Conservation (phyloP, 2,888 invertebrate genomes). For the Dicyrtoma fusca region DNA sequence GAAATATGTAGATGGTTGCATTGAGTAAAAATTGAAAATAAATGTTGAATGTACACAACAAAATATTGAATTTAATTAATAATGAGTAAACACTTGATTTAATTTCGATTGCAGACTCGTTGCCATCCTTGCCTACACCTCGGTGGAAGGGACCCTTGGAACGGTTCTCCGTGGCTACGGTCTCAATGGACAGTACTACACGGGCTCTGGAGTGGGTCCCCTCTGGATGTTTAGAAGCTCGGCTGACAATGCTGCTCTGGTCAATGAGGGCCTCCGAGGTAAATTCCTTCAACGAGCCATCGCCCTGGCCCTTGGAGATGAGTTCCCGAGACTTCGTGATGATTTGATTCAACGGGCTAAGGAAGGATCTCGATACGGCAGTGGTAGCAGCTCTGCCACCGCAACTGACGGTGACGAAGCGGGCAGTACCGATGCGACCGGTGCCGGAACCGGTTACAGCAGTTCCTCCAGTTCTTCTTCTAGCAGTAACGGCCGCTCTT, state of each 20-base stretch:
- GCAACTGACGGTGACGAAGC: not conserved
- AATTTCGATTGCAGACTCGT: too few relatives aligned
- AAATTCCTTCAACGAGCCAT: slow-evolving; percentile 7
- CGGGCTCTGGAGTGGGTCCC: slow-evolving; percentile 26
- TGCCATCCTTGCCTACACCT: too few relatives aligned
- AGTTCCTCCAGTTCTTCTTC: not conserved
- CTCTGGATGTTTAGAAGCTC: slow-evolving; percentile 27
- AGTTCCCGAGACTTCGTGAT: slow-evolving; percentile 24
- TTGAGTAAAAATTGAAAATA: too few relatives aligned
- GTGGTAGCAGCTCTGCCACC: not conserved
- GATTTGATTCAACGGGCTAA: slow-evolving; percentile 15
- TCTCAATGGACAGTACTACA: slow-evolving; percentile 18
- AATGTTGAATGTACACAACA: too few relatives aligned
- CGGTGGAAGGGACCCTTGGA: too few relatives aligned
- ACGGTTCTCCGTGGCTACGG: not conserved
- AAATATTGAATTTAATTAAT: too few relatives aligned
- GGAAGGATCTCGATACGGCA: not conserved
- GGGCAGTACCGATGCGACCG: not conserved
- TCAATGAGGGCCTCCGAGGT: slow-evolving; percentile 19
- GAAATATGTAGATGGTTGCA: too few relatives aligned
- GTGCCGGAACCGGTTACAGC: not conserved
- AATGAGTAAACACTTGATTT: too few relatives aligned
- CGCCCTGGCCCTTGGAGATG: slow-evolving; percentile 32
- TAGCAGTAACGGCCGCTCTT: not conserved
- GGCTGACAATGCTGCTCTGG: slow-evolving; percentile 32